These are phyloP conservation scores for Cantharis lateralis DNA, from an alignment of 2,888 invertebrate species.

Conservation along the genomic window DNA sequence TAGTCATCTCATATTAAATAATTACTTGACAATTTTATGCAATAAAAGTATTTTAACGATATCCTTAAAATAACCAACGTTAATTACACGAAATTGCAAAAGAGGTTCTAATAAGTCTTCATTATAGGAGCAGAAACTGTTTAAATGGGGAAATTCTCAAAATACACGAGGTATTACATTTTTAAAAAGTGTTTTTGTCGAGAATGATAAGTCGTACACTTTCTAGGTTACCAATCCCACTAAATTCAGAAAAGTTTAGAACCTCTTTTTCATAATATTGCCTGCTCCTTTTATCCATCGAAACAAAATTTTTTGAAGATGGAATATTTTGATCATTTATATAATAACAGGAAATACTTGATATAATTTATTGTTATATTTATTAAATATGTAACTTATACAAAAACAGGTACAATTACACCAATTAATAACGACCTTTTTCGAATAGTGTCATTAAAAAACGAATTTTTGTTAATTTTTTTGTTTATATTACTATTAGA, in stretches of 20 bases:
- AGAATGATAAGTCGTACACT: neutral
- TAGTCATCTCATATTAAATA: constrained; percentile 14
- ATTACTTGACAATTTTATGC: constrained; percentile 8
- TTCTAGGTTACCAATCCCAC: neutral
- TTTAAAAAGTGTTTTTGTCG: neutral
- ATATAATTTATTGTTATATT: too few relatives aligned
- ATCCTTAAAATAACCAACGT: neutral
- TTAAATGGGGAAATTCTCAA: neutral
- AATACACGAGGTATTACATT: neutral
- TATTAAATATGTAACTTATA: too few relatives aligned
- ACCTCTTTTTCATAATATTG: neutral
- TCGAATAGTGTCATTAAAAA: neutral
- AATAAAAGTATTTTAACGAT: neutral
- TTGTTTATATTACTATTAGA: neutral
- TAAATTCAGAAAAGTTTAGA: neutral
- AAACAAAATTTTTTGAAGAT: neutral
- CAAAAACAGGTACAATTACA: too few relatives aligned
- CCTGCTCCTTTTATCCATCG: neutral
- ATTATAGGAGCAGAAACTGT: neutral
- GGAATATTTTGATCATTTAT: neutral
- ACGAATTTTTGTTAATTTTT: neutral
- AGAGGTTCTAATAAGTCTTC: neutral
- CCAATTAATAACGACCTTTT: neutral
- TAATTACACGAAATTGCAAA: neutral
- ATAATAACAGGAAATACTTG: neutral